Evolutionary conservation across 2,113 vertebrate genomes (phyloP), one percentile per base, ranked within the genome.

Genomic region (Sprattus sprattus): DNA sequence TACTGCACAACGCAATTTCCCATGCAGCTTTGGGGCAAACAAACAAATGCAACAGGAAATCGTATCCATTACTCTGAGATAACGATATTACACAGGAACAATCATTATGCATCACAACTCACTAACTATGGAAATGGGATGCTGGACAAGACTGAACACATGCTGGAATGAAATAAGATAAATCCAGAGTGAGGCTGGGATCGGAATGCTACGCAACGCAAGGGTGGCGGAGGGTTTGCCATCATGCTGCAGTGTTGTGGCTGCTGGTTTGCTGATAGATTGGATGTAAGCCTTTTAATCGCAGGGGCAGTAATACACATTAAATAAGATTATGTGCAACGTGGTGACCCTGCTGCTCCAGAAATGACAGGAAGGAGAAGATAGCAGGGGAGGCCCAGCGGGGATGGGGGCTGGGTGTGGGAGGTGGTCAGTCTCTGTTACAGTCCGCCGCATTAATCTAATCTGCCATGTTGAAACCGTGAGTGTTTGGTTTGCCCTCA

Each of bases 271-370:
- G 11, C 32, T 78, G 25, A 78, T 78, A 78, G 71, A 78, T 39
- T 78, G 71, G 71, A 78, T 39, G 71, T 78, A 78, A 78, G 71
- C 71, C 71, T 78, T 78, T 78, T 44, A 78, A 78, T 78, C 32
- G 71, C 32, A 11, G 71, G 11, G 39, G 71, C 32, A 39, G 71
- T 78, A 32, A 78, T 78, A 39, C 71, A 78, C 32, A 11, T 78
- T 78, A 78, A 78, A 78, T 78, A 78, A 78, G 71, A 78, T 78
- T 78, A 78, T 32, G 32, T 28, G 32, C 28, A 78, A 10, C 28
- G 13, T 78, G 28, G 64, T 32, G 64, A 71, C n/a, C 64, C 64
- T 71, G 64, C 64, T 71, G 64, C 64, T 71, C 64, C n/a, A 28
- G 71, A 78, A 28, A 78, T 78, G 71, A 78, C 71, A 78, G 71